Conservation (phyloP, 2,888 invertebrate species). For the Leucoptera coffeella region DNA sequence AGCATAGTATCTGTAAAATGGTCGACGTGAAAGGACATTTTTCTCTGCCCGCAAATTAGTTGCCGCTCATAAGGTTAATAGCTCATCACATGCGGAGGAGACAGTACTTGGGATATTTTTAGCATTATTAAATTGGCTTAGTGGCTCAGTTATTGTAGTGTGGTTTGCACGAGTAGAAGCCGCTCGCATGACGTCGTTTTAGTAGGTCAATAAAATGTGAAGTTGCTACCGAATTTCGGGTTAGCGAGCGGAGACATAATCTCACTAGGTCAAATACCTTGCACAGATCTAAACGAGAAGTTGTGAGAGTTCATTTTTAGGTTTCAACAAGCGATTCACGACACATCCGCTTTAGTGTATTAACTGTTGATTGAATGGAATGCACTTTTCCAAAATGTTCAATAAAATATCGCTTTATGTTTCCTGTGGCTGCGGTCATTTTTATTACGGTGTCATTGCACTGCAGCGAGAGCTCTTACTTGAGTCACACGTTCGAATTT, state of each 20-base stretch:
- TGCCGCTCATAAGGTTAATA: constrained; percentile 41
- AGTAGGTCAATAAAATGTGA: too few relatives aligned
- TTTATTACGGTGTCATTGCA: constrained; percentile 37
- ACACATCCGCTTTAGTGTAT: too few relatives aligned
- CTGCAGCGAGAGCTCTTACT: too few relatives aligned
- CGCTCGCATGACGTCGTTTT: constrained; percentile 17
- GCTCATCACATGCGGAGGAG: constrained; percentile 35
- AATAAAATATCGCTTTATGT: constrained; percentile 43
- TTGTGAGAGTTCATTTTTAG: too few relatives aligned
- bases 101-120: constrained; percentile 45
- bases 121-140: constrained; percentile 51
- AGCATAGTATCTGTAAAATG: constrained; percentile 12
- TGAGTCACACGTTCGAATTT: too few relatives aligned
- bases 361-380: constrained; percentile 19
- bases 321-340: too few relatives aligned
- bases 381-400: constrained; percentile 33
- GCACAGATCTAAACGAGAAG: too few relatives aligned
- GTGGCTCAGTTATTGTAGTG: constrained; percentile 41
- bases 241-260: too few relatives aligned
- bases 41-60: too few relatives aligned
- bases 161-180: constrained; percentile 29
- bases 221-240: too few relatives aligned
- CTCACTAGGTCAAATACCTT: too few relatives aligned
- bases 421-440: constrained; percentile 36
- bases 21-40: constrained; percentile 17